Base-by-base conservation (phyloP, 2,113 vertebrate species). In the Oreochromis tanganicae region DNA sequence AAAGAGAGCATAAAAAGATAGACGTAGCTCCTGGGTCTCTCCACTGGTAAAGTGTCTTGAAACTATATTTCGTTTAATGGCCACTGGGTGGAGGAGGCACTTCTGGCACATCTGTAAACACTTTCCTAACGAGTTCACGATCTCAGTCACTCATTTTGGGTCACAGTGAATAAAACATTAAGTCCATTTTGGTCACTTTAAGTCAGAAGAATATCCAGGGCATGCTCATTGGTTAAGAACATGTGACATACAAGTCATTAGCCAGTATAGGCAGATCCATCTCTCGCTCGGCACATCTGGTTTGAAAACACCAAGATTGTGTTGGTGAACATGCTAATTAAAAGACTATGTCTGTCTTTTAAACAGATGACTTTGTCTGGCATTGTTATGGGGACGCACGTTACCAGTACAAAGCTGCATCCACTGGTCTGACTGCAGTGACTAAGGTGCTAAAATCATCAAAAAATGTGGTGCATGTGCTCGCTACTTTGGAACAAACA, bases 331-430 rank as follows among this genome's bases (percentile, higher is more conserved):
- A 1, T 4, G 4, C 32, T n/a, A 36, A 66, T 12, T 14, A 29
- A 57, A 27, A 59, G 8, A 32, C 57, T 68, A 21, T 13, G 63
- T 14, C 34, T 21, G 36, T 21, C 19, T 68, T 68, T 68, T 21
- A 38, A 21, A 68, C 19, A 68, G 1, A 1, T 21, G 34, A 13
- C 6, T 68, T 21, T 68, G 34, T 36, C 32, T 36, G 59, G 32
- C 3, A n/a, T n/a, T 12, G 34, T 6, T 6, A 66, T 41, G 19
- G n/a, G 0, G 9, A 68, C 4, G 8, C 36, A 21, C 3, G 2
- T 14, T 24, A 41, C n/a, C 36, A 24, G 36, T 21, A 41, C n/a
- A 13, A 71, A 71, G 36, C 66, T 27, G 38, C 66, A 27, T 24
- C 38, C 66, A 73, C 38, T 46, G 38, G 0, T 73, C 19, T 73